These are phyloP conservation scores for Propithecus deckenii DNA, from an alignment of 2,797 vertebrate genomes.

Conservation along the genomic window DNA sequence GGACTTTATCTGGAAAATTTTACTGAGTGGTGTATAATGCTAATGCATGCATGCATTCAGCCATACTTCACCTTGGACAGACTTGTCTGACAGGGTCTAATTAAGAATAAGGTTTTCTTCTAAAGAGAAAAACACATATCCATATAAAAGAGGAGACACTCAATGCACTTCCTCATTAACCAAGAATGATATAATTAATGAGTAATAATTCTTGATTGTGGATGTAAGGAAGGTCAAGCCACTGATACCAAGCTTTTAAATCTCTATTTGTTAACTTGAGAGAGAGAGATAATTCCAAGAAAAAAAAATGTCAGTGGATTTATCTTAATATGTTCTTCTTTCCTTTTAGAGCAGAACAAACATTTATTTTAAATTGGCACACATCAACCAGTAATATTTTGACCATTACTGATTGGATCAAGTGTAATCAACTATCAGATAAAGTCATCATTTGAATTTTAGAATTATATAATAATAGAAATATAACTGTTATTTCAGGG, in stretches of 20 bases:
- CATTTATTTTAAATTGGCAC: neutral
- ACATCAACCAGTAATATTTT: neutral
- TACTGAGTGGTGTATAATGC: neutral
- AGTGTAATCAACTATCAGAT: neutral
- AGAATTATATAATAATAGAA: neutral
- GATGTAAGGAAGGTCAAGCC: neutral
- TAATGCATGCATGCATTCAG: neutral
- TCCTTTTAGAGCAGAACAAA: neutral
- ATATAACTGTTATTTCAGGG: neutral
- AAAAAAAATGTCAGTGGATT: neutral
- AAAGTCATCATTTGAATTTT: neutral
- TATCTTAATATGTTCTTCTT: neutral
- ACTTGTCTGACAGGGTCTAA: neutral
- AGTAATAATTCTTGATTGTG: neutral
- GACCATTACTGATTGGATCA: neutral
- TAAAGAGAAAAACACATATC: neutral
- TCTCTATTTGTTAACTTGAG: neutral
- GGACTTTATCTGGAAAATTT: neutral
- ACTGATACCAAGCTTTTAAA: neutral
- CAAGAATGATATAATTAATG: neutral
- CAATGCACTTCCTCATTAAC: neutral
- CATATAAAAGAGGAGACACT: neutral
- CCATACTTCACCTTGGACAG: neutral
- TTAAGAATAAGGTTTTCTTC: neutral
- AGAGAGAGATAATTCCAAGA: neutral